phyloP scores from a whole-genome alignment of 2,888 invertebrate genomes.

The Clostera curtula region DNA sequence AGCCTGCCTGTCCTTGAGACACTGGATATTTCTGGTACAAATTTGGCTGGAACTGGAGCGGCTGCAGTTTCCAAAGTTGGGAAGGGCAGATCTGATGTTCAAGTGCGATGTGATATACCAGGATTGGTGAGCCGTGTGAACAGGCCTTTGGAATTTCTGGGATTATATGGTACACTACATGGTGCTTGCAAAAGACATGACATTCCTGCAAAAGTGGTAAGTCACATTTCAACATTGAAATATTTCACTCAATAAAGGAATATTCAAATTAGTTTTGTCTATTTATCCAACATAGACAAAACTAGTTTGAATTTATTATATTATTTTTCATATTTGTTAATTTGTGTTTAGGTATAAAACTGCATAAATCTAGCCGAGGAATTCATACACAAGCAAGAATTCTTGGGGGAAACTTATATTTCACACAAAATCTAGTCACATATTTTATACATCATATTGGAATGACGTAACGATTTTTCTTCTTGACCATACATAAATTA shows the following conservation, averaged over 20 bases:
- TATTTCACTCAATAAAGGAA: conserved; percentile 1
- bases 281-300: too few relatives aligned
- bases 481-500: too few relatives aligned
- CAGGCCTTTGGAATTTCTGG: conserved; percentile 90
- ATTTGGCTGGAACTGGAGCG: conserved; percentile 91
- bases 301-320: too few relatives aligned
- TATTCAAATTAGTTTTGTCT: too few relatives aligned
- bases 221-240: conserved; percentile 20
- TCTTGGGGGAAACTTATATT: too few relatives aligned
- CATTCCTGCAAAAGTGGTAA: conserved; percentile 91
- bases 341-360: too few relatives aligned
- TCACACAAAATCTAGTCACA: too few relatives aligned
- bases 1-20: conserved; percentile 84
- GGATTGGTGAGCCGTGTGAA: conserved; percentile 86
- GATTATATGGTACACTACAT: conserved; percentile 91
- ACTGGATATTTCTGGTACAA: conserved; percentile 96
- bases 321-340: too few relatives aligned
- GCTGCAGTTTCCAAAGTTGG: conserved; percentile 59
- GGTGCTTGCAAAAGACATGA: conserved; percentile 93
- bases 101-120: conserved; percentile 83
- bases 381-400: too few relatives aligned
- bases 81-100: conserved; percentile 33
- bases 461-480: too few relatives aligned
- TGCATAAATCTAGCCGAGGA: too few relatives aligned
- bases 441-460: too few relatives aligned